Base-by-base conservation (phyloP, 1,140 invertebrate species). In the Onthophagus taurus region DNA sequence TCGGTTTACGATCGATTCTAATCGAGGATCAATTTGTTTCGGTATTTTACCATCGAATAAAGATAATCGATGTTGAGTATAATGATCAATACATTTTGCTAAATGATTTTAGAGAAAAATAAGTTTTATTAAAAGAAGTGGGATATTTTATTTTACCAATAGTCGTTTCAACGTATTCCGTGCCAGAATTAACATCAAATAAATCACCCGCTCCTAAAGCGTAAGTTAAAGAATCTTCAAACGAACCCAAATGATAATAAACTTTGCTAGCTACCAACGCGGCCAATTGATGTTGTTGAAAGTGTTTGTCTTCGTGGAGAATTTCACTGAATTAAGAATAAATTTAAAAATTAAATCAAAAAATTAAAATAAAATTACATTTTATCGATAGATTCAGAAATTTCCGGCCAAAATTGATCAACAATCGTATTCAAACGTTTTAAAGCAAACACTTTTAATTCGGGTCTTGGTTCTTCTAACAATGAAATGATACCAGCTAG, bases 371-470 rank as follows among this genome's bases (percentile, higher is more conserved):
- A 19, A 48, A 66, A 72, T 71, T 72, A 85, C 83, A 98, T 96
- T 71, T 96, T 97, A 59, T 89, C 85, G 60, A 98, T 93, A 8
- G 91, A 89, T 70, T 98, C 95, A 0, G 92, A 95, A 50, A 97
- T 97, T 71, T 97, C 94, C 12, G 93, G 89, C 94, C 94, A 97
- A 70, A 97, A 97, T 66, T 95, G 88, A 65, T 97, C 91, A 0
- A 97, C 93, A 62, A 98, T 90, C 57, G 79, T 76, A 67, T 97
- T 85, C 31, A 98, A 69, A 59, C 93, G 93, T 56, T 85, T 84
- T 38, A 85, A 56, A 14, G 94, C 93, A 68, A 95, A 97, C 2
- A 89, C 80, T 69, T 95, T 94, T 31, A 98, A 70, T 67, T 96
- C 89, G 12, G 83, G 76, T 69, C 89, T 86, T 19, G 87, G 84